Evolutionary conservation across 2,113 vertebrate genomes (phyloP), one percentile per base, ranked within the genome.

Genomic region (Rhinolophus sinicus): DNA sequence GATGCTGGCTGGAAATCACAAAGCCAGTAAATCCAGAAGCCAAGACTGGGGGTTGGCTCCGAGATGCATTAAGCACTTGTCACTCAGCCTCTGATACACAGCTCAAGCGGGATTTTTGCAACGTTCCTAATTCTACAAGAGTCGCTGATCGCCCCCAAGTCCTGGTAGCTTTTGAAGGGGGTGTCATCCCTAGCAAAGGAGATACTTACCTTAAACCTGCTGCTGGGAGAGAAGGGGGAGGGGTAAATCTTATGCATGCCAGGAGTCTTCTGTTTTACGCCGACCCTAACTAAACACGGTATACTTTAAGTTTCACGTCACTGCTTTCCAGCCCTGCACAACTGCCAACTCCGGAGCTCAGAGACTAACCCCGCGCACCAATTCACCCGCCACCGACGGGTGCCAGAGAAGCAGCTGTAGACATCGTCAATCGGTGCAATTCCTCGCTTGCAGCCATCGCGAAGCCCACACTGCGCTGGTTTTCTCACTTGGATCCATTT

Each of bases 381-480:
- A 24, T 5, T 44, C 0, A 0, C 52, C 11, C 24, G 1, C 28
- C 13, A 11, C 0, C 1, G 5, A 14, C 1, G 22, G 52, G 30
- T 16, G 15, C 35, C 21, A 0, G 11, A 26, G 60, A 30, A 62
- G 47, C 28, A 8, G 26, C 26, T 24, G 18, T 18, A 30, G 19
- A 58, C 18, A 3, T 4, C 9, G 64, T 58, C 33, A 4, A 16
- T 44, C 0, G 0, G 12, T 21, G 30, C 16, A 22, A 44, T 30
- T 35, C 22, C 50, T 13, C 0, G 6, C 30, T 73, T 1, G 0
- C 11, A 35, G 60, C 72, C 35, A 22, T 7, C 0, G 1, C 1
- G 0, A 28, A 90, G 38, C 44, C 35, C 0, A 8, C 28, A n/a
- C 60, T 60, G 26, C 47, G 12, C 81, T 40, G 56, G 1, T 89